A percentile compares a stretch with the other conserved stretches of the same genome.
phyloP scores from a whole-genome alignment of 53 echinoderm and acorn worm genomes.

The Patiria pectinifera region DNA sequence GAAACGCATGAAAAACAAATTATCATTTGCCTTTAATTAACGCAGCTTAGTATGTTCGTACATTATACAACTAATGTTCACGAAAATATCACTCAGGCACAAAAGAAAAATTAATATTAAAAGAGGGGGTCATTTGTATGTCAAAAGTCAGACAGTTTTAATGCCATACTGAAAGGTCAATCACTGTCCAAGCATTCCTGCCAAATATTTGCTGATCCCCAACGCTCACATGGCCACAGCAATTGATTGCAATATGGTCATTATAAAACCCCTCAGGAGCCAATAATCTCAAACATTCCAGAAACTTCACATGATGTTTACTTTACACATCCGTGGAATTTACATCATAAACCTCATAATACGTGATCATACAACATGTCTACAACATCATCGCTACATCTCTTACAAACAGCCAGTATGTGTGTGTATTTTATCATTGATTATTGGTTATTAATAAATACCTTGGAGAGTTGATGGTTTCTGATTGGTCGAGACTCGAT shows the following conservation, averaged over 20 bases:
- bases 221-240: neutral
- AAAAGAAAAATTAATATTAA: neutral
- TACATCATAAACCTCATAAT: neutral
- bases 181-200: neutral
- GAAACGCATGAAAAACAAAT: too few relatives aligned
- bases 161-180: conserved; percentile 11
- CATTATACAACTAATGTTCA: neutral
- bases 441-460: too few relatives aligned
- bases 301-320: conserved; percentile 19
- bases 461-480: too few relatives aligned
- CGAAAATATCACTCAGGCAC: neutral
- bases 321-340: conserved; percentile 26
- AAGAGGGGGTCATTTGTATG: neutral
- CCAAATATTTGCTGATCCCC: conserved; percentile 6
- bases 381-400: neutral
- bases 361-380: neutral
- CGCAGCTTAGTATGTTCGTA: too few relatives aligned
- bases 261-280: neutral
- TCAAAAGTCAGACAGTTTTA: conserved; percentile 16
- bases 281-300: conserved; percentile 32
- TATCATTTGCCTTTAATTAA: too few relatives aligned
- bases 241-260: neutral
- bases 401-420: neutral
- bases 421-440: too few relatives aligned
- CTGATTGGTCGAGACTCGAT: too few relatives aligned